Percentiles rank a stretch among this genome's conserved stretches.
Conservation (phyloP, 2,113 vertebrate genomes). For the Calonectris borealis region DNA sequence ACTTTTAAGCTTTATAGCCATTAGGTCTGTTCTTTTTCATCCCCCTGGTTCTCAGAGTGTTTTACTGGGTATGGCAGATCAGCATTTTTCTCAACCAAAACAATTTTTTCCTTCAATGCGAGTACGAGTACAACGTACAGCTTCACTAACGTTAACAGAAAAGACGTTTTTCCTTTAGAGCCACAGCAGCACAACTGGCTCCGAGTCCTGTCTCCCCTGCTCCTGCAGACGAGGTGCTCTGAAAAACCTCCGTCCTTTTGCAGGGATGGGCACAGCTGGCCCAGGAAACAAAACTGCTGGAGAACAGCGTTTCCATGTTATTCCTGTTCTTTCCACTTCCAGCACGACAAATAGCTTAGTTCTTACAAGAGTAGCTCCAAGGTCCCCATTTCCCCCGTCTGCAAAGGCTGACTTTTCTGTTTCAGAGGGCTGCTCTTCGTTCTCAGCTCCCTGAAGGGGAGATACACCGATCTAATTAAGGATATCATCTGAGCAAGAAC, state of each 20-base stretch:
- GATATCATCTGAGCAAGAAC: background rate
- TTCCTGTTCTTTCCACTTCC: background rate
- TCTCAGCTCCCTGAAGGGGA: background rate
- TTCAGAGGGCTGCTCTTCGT: background rate
- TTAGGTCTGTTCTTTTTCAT: background rate
- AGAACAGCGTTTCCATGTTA: background rate
- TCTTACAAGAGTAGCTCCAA: accelerated
- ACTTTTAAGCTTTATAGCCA: background rate
- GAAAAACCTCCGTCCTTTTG: background rate
- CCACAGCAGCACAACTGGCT: background rate
- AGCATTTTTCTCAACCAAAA: background rate
- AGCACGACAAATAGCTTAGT: background rate
- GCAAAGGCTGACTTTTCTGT: background rate
- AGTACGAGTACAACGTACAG: background rate
- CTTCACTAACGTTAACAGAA: background rate
- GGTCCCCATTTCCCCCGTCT: background rate
- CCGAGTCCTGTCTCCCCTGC: background rate
- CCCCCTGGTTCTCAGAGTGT: background rate
- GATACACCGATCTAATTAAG: background rate
- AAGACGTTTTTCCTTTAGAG: background rate
- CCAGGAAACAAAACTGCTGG: background rate
- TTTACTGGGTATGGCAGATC: background rate
- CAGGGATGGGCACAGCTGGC: background rate
- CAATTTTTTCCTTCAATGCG: accelerated
- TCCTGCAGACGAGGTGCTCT: background rate